Conservation (phyloP, 2,113 vertebrate species). For the Antennarius striatus region DNA sequence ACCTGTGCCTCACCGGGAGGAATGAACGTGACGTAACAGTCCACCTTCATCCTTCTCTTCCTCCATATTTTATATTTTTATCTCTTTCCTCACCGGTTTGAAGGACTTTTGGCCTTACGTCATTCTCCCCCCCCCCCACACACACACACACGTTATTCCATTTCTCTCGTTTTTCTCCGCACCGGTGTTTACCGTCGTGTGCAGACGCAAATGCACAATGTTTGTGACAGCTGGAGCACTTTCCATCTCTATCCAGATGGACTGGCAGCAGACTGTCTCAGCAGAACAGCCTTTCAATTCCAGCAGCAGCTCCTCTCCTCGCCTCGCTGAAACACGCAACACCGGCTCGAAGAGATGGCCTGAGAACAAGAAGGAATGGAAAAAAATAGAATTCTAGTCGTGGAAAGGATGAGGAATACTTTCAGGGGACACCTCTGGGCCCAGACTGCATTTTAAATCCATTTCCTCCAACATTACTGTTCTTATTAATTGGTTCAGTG, state of each 20-base stretch:
- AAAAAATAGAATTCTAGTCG: neutral
- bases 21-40: constrained; percentile 5
- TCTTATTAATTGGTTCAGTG: too few species aligned
- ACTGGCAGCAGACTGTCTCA: constrained; percentile 48
- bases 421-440: neutral
- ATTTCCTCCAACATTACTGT: neutral
- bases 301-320: constrained; percentile 26
- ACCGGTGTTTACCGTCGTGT: neutral
- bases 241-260: constrained; percentile 46
- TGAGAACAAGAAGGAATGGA: constrained; percentile 6
- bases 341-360: neutral
- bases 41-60: neutral
- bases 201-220: constrained; percentile 22
- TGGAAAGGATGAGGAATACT: neutral
- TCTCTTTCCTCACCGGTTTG: neutral
- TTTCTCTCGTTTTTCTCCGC: neutral
- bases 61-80: neutral
- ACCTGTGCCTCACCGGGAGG: constrained; percentile 29
- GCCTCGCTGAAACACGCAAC: neutral
- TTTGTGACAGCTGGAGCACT: constrained; percentile 48
- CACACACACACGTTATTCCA: too few species aligned
- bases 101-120: neutral
- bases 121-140: neutral
- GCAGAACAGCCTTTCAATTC: constrained; percentile 41
- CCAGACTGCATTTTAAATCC: neutral